phyloP scores from a whole-genome alignment of 2,888 invertebrate genomes.

The Onchidella celtica region DNA sequence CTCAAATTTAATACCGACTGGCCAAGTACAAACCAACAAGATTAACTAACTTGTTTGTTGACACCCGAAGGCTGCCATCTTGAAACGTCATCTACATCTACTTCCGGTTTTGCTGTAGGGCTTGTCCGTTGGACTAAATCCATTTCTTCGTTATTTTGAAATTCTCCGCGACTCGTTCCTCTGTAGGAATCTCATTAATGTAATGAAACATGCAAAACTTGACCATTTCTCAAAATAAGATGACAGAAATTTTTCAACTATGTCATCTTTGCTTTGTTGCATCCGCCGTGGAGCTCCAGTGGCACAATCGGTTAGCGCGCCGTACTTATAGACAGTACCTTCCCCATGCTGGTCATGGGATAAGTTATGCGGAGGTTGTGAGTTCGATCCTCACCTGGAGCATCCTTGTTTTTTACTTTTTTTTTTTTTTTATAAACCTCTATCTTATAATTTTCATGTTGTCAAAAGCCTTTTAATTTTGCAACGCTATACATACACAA shows the following conservation, averaged over 20 bases:
- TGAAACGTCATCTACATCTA: slow-evolving; percentile 40
- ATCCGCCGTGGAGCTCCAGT: slow-evolving; percentile 87
- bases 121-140: no score
- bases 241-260: neutral
- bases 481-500: no score
- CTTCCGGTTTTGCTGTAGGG: slow-evolving; percentile 3
- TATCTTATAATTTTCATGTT: no score
- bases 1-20: no score
- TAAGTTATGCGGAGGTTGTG: slow-evolving; percentile 98
- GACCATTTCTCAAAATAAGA: neutral
- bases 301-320: slow-evolving; percentile 99
- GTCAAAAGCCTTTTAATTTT: no score
- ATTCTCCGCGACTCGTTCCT: no score
- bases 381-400: slow-evolving; percentile 88
- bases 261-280: slow-evolving; percentile 4
- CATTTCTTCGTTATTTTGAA: no score
- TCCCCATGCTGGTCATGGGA: slow-evolving; percentile 63
- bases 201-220: no score
- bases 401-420: slow-evolving; percentile 23
- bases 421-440: neutral
- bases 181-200: no score
- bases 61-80: slow-evolving; percentile 46
- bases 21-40: no score
- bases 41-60: no score
- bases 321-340: slow-evolving; percentile 99